These are phyloP conservation scores for Drosophila quinaria DNA, from an alignment of 2,888 invertebrate species.

Conservation along the genomic window DNA sequence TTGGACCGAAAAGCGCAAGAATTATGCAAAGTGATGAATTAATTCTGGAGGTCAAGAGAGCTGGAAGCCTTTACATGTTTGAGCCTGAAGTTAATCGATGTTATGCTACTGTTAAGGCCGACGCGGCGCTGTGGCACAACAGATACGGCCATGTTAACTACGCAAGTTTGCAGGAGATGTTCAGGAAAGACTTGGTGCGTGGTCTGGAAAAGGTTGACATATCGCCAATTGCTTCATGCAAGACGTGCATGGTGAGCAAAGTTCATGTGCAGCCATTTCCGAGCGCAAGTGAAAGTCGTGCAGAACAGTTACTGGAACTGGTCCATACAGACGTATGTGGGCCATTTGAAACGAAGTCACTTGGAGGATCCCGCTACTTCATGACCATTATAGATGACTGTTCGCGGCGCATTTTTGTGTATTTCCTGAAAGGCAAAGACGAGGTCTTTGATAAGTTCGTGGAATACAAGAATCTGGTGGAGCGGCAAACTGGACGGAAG, in stretches of 20 bases:
- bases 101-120: conserved; percentile 6
- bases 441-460: conserved; percentile 12
- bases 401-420: neutral
- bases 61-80: too few relatives aligned
- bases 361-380: conserved; percentile 30
- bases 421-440: conserved; percentile 2
- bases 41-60: too few relatives aligned
- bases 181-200: neutral
- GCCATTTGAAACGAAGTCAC: conserved; percentile 28
- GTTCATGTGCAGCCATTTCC: conserved; percentile 4
- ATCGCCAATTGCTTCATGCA: neutral
- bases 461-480: conserved; percentile 11
- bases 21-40: too few relatives aligned
- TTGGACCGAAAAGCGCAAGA: too few relatives aligned
- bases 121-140: neutral
- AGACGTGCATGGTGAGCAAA: conserved; percentile 1
- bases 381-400: conserved; percentile 38
- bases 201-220: neutral
- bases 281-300: neutral
- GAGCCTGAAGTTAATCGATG: conserved; percentile 4
- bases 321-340: conserved; percentile 48
- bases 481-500: conserved; percentile 17
- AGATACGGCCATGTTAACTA: conserved; percentile 3
- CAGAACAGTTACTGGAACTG: conserved; percentile 2
- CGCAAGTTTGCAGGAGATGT: conserved; percentile 7